Evolutionary conservation across 2,888 invertebrate genomes (phyloP), one percentile per base, ranked within the genome.

Genomic region (Pheosia gnoma): DNA sequence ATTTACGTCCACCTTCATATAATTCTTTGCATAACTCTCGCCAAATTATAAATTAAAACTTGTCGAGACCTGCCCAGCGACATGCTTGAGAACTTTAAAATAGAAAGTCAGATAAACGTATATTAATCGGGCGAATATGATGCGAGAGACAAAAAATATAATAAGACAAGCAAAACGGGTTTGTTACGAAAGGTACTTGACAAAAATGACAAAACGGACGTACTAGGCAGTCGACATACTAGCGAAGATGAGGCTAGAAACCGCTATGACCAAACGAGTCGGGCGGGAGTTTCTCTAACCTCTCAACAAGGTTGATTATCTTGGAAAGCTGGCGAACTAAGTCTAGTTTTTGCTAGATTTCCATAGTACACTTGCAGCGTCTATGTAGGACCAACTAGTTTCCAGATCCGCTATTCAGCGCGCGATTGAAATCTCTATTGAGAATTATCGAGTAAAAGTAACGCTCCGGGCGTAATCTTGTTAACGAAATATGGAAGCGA

Each of bases 311-410:
- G 67, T 72, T 72, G 75, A 87, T 87, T 87, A 88, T 84, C 81
- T 87, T 89, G 88, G 90, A 93, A 93, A 93, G 92, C 90, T 83
- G 88, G 74, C 81, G 75, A 80, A 76, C 78, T 76, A 79, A 80
- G 82, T 86, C 91, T 85, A 88, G 90, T 92, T 93, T 91, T 91
- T 93, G 86, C 90, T 82, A 87, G 84, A 86, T 86, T 84, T 81
- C 87, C 86, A 85, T 86, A 86, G 83, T 81, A 85, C 79, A 58
- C 62, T 66, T 60, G 62, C 58, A 82, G 66, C 72, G 74, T 71
- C 83, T 86, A 87, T 87, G 88, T 88, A 87, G 90, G 85, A 88
- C 25, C 25, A 25, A 25, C 89, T 85, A 83, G 91, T 88, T 90
- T 84, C 65, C 59, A 60, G 88, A 84, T 86, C 89, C 91, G 86